These are phyloP conservation scores for Synergus laeviventris DNA, from an alignment of 2,888 invertebrate genomes.

Conservation along the genomic window DNA sequence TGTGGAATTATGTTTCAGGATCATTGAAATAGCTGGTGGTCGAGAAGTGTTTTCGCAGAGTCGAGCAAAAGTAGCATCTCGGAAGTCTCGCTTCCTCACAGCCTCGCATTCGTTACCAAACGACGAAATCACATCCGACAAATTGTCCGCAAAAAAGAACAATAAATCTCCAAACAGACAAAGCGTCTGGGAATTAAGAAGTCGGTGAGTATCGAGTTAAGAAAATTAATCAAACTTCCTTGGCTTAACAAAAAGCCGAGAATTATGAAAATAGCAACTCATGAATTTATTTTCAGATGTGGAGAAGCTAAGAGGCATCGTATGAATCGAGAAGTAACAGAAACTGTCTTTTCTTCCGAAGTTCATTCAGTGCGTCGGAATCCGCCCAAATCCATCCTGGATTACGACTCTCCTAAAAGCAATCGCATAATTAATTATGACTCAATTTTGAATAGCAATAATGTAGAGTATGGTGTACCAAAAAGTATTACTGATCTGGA, in stretches of 20 bases:
- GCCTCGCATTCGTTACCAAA: conserved; percentile 72
- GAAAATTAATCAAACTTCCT: conserved; percentile 23
- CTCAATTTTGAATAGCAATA: conserved; percentile 74
- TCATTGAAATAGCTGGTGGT: conserved; percentile 88
- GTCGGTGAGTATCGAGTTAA: conserved; percentile 74
- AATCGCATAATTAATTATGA: conserved; percentile 72
- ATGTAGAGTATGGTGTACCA: conserved; percentile 72
- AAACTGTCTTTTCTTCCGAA: conserved; percentile 81
- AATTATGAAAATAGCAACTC: conserved; percentile 25
- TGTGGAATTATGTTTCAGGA: conserved; percentile 74
- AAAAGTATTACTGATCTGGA: conserved; percentile 74
- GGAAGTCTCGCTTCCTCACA: conserved; percentile 81
- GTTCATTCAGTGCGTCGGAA: conserved; percentile 80
- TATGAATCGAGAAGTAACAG: conserved; percentile 79
- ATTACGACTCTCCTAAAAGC: conserved; percentile 73
- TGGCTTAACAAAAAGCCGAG: conserved; percentile 1
- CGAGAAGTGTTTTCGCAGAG: conserved; percentile 90
- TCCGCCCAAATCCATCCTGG: conserved; percentile 71
- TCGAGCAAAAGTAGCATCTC: conserved; percentile 84
- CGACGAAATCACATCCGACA: conserved; percentile 73
- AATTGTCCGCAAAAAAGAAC: conserved; percentile 74
- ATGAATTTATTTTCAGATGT: conserved; percentile 66
- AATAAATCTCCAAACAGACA: conserved; percentile 78
- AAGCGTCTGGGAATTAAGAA: conserved; percentile 80
- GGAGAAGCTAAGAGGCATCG: conserved; percentile 75